Conservation (phyloP, 92 coral and sea anemone species). For the Epizoanthus rinbou region DNA sequence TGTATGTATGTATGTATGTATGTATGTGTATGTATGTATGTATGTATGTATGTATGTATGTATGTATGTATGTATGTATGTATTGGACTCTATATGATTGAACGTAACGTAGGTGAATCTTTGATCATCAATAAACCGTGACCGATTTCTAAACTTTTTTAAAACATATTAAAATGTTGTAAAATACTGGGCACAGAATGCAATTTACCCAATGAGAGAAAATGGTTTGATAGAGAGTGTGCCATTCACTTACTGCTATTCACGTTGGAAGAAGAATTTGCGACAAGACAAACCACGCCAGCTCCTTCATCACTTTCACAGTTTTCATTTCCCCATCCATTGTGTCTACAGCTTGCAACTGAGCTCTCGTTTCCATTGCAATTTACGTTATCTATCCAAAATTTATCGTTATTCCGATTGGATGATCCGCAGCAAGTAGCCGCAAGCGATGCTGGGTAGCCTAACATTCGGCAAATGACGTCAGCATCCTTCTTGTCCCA, state of each 20-base stretch:
- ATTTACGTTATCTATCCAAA: slow-evolving; percentile 24
- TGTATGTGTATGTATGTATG: too few relatives aligned
- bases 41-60: too few relatives aligned
- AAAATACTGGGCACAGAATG: too few relatives aligned
- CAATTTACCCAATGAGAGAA: too few relatives aligned
- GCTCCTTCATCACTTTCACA: slow-evolving; percentile 6
- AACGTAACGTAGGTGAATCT: too few relatives aligned
- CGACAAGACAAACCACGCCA: slow-evolving; percentile 8
- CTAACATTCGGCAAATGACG: slow-evolving; percentile 28
- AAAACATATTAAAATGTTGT: too few relatives aligned
- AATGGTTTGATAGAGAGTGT: too few relatives aligned
- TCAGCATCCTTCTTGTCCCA: slow-evolving; percentile 37
- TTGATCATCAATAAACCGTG: too few relatives aligned
- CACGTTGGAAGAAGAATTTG: neutral
- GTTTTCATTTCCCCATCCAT: slow-evolving; percentile 27
- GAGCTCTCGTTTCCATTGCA: slow-evolving; percentile 14
- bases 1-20: too few relatives aligned
- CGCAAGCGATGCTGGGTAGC: slow-evolving; percentile 21
- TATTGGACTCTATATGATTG: too few relatives aligned
- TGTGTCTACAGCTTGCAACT: neutral
- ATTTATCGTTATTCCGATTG: neutral
- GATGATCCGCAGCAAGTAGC: slow-evolving; percentile 4
- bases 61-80: too few relatives aligned
- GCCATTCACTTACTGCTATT: neutral
- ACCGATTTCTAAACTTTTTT: too few relatives aligned